These are phyloP conservation scores for Psix sp. DNA, from an alignment of 1,140 invertebrate species.

Conservation along the genomic window DNA sequence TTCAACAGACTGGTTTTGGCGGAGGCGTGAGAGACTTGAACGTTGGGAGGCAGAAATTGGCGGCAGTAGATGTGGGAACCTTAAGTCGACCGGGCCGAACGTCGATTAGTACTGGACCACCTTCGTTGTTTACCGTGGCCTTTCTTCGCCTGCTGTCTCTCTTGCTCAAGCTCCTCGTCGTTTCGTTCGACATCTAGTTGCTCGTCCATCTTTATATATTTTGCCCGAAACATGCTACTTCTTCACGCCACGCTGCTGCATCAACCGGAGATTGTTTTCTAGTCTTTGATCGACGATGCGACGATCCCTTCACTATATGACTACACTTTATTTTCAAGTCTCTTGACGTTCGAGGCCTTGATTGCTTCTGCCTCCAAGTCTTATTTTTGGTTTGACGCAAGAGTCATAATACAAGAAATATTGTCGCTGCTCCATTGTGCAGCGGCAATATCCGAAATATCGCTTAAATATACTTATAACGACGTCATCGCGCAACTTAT, in stretches of 20 bases:
- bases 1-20: constrained; percentile 57
- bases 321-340: constrained; percentile 48
- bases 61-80: constrained; percentile 56
- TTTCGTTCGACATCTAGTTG: constrained; percentile 56
- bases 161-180: constrained; percentile 28
- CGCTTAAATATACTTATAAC: too few relatives aligned
- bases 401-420: constrained; percentile 47
- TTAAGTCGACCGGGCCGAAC: constrained; percentile 62
- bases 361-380: constrained; percentile 34
- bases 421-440: too few relatives aligned
- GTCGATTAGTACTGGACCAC: constrained; percentile 65
- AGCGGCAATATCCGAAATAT: too few relatives aligned
- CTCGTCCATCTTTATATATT: constrained; percentile 51
- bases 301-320: constrained; percentile 39
- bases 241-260: constrained; percentile 53
- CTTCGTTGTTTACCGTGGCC: constrained; percentile 54
- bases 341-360: constrained; percentile 26
- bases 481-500: too few relatives aligned
- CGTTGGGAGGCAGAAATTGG: constrained; percentile 62
- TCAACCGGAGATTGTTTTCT: constrained; percentile 60
- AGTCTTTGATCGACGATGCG: constrained; percentile 62
- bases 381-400: constrained; percentile 40
- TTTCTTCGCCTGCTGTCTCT: constrained; percentile 29
- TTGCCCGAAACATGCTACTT: constrained; percentile 61
- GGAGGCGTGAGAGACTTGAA: constrained; percentile 68